Evolutionary conservation across 2,888 invertebrate genomes (phyloP), one percentile per base, ranked within the genome.

Genomic region (Acronicta leporina): DNA sequence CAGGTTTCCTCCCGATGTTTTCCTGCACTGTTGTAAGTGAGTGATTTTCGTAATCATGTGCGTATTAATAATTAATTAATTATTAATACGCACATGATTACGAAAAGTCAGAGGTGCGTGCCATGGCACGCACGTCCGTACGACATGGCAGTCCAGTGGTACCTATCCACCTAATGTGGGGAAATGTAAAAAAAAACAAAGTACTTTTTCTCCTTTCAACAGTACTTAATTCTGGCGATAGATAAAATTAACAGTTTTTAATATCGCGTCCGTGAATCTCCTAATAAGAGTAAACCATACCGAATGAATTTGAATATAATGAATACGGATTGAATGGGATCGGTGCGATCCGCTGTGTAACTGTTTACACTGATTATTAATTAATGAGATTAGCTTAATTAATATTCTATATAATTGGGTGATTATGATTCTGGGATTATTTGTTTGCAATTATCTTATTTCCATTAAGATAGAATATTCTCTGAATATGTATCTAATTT

Each of bases 261-360:
- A 33, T 33, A 33, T 33, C 38, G 6, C 38, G 2, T 7, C 11
- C 4, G 4, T 35, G 2, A 35, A 42, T 43, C 41, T 43, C 1
- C 8, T 14, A 61, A 44, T 58, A 16, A 16, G 16, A 14, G 53
- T 38, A 16, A 13, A 55, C 48, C 13, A 35, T 14, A 30, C 13
- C 13, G 50, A 65, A 68, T 71, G 35, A 51, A 67, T 75, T 77
- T 55, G 55, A 66, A 72, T 68, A 51, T 72, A 68, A 72, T 72
- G 57, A 66, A 53, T 68, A 68, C 27, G 48, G 47, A 56, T 58
- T 38, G 46, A 40, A 16, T 40, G 33, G 14, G 43, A 50, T 50
- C 16, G 9, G 40, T 43, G 16, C 48, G 16, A 38, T 25, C 40
- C 11, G 53, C 42, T 35, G 1, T 46, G 42, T 54, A 15, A 20